A percentile compares a stretch with the other conserved stretches of the same genome.
phyloP scores from a whole-genome alignment of 2,888 invertebrate genomes.

The Coecobrya sp. region DNA sequence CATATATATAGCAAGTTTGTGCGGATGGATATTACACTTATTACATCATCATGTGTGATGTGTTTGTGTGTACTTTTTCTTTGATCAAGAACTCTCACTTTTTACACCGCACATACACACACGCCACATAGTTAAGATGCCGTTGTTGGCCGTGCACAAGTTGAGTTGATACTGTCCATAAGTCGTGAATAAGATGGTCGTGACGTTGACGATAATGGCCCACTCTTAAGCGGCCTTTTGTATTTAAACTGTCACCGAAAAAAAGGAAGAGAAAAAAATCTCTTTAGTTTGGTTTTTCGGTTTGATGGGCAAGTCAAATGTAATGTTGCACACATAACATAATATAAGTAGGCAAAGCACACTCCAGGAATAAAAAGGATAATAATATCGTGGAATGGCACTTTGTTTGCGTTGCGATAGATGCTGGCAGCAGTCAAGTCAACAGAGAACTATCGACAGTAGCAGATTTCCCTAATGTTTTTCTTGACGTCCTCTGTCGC shows the following conservation, averaged over 20 bases:
- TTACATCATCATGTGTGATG: conserved; percentile 35
- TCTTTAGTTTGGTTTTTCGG: conserved; percentile 24
- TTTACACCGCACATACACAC: background rate
- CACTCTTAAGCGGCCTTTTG: conserved; percentile 65
- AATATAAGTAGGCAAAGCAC: conserved; percentile 21
- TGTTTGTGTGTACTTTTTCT: conserved; percentile 17
- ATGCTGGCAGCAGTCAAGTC: conserved; percentile 49
- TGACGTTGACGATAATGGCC: conserved; percentile 76
- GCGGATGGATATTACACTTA: conserved; percentile 21
- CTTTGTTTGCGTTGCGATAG: conserved; percentile 20
- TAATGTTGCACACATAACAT: conserved; percentile 37
- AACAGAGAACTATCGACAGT: conserved; percentile 73
- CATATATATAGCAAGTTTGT: background rate
- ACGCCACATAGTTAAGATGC: background rate
- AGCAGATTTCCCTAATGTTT: conserved; percentile 83
- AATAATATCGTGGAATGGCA: conserved; percentile 44
- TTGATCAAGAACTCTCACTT: conserved; percentile 23
- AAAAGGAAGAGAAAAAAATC: conserved; percentile 2
- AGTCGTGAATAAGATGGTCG: conserved; percentile 58
- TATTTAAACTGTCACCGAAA: conserved; percentile 76
- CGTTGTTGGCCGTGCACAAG: background rate
- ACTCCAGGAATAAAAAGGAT: conserved; percentile 33
- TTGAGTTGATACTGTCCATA: conserved; percentile 40
- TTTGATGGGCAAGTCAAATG: conserved; percentile 56
- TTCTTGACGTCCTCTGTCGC: conserved; percentile 61